phyloP scores from a whole-genome alignment of 2,888 invertebrate genomes.

The Megamerina dolium region DNA sequence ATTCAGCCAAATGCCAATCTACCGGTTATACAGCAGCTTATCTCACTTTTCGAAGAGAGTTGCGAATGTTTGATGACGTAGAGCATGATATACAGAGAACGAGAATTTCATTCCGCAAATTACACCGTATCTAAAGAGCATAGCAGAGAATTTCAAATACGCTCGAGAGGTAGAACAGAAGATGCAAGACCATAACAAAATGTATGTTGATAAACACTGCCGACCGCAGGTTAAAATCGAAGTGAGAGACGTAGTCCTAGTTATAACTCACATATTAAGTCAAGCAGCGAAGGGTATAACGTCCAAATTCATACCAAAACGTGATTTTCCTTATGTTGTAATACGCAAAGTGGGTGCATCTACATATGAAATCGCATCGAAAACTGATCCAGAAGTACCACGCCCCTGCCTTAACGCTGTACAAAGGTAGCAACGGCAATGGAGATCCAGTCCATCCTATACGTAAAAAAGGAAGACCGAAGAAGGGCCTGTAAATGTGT shows the following conservation, averaged over 20 bases:
- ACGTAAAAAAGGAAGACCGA: slow-evolving; percentile 7
- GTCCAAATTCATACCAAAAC: too few relatives aligned
- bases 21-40: slow-evolving; percentile 37
- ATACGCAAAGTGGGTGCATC: too few relatives aligned
- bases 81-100: slow-evolving; percentile 23
- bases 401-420: slow-evolving; percentile 5
- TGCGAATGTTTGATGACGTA: slow-evolving; percentile 34
- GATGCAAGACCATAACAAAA: slow-evolving; percentile 2
- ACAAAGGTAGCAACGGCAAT: slow-evolving; percentile 6
- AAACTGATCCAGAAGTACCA: slow-evolving; percentile 3
- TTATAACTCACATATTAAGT: slow-evolving; percentile 1
- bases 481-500: slow-evolving; percentile 1
- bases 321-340: too few relatives aligned
- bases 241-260: background rate
- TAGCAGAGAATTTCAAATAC: background rate
- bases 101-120: slow-evolving; percentile 3
- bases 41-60: slow-evolving; percentile 38
- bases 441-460: slow-evolving; percentile 3
- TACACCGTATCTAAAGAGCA: slow-evolving; percentile 2
- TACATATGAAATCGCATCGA: slow-evolving; percentile 6
- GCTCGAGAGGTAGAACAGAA: background rate
- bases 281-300: slow-evolving; percentile 1
- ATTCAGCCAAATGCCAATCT: slow-evolving; percentile 30
- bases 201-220: background rate
- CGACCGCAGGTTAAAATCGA: background rate